These are phyloP conservation scores for Thomomys bottae DNA, from an alignment of 2,113 vertebrate genomes.

Conservation along the genomic window DNA sequence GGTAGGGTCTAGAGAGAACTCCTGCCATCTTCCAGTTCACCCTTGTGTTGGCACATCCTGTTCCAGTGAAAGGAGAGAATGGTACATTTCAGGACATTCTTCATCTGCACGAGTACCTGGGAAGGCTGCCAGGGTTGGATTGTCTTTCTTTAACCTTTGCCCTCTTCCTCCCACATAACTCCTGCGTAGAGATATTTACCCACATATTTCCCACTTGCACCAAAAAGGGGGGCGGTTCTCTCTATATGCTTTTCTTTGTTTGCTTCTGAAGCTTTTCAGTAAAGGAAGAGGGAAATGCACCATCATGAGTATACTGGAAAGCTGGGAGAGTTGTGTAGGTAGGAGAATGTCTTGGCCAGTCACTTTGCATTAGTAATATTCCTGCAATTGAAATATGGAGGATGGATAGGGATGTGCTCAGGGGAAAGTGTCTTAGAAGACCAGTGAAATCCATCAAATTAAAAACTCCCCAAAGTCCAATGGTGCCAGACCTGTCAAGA, in stretches of 20 bases:
- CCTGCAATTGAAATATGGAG: not conserved
- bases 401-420: not conserved
- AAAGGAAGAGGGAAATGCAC: not conserved
- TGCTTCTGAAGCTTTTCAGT: constrained; percentile 21
- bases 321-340: not conserved
- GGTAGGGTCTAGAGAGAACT: too few species aligned
- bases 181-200: not conserved
- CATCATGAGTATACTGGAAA: not conserved
- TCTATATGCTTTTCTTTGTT: not conserved
- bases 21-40: not conserved
- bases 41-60: not conserved
- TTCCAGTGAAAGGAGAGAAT: not conserved
- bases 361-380: not conserved
- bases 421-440: not conserved
- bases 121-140: not conserved
- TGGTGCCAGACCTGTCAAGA: not conserved
- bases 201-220: constrained; percentile 24
- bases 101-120: not conserved
- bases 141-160: not conserved
- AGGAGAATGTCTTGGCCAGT: not conserved
- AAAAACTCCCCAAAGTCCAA: not conserved
- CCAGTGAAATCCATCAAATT: not conserved
- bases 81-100: not conserved
- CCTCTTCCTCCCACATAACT: not conserved
- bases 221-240: not conserved